Percentiles rank a stretch among this genome's conserved stretches.
Conservation (phyloP, 2,888 invertebrate species). For the Idaea straminata region DNA sequence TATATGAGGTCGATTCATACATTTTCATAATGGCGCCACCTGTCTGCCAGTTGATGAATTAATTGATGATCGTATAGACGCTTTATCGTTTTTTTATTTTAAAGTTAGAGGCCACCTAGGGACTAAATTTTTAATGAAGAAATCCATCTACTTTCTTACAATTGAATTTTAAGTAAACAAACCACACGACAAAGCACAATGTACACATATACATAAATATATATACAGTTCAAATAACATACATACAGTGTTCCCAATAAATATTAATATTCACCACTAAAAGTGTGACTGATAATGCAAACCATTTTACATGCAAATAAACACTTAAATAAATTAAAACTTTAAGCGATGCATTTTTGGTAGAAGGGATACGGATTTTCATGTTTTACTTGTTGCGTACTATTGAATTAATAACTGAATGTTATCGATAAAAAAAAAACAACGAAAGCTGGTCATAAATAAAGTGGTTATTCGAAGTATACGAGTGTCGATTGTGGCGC, state of each 20-base stretch:
- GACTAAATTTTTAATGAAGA: no score
- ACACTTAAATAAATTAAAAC: conserved; percentile 62
- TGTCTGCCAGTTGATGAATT: no score
- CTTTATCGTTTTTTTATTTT: no score
- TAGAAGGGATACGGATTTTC: conserved; percentile 36
- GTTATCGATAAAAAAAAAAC: background rate
- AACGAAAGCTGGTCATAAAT: background rate
- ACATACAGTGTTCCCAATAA: conserved; percentile 32
- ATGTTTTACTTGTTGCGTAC: conserved; percentile 6
- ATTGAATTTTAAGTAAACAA: conserved; percentile 36
- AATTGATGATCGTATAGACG: no score
- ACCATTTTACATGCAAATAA: conserved; percentile 77
- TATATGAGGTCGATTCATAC: no score
- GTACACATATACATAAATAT: conserved; percentile 17
- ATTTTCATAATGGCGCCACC: no score
- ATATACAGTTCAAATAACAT: conserved; percentile 4
- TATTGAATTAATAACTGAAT: background rate
- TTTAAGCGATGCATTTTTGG: conserved; percentile 70
- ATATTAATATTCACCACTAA: conserved; percentile 47
- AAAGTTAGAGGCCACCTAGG: no score
- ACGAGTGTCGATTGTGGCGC: no score
- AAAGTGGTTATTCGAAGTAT: background rate
- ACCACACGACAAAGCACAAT: conserved; percentile 40
- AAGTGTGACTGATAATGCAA: conserved; percentile 63
- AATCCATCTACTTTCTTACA: background rate